These are phyloP conservation scores for Nesoenas mayeri DNA, from an alignment of 2,113 vertebrate species.

Conservation along the genomic window DNA sequence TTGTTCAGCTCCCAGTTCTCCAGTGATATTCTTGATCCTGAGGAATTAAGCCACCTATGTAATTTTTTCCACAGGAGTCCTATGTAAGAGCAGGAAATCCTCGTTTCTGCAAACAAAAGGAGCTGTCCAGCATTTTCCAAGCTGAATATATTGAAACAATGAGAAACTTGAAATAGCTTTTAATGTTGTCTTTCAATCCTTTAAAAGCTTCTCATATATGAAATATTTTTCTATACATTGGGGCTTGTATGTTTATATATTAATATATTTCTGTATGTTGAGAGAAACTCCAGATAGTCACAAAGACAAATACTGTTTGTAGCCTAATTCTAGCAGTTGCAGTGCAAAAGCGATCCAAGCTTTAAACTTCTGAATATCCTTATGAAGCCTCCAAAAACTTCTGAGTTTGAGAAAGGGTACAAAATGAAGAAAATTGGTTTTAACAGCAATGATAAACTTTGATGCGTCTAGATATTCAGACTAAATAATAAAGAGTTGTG, in stretches of 20 bases:
- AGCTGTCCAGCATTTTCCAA: slow-evolving; percentile 56
- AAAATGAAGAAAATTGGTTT: neutral
- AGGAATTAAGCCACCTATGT: neutral
- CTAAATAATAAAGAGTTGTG: neutral
- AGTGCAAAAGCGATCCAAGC: neutral
- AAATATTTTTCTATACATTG: neutral
- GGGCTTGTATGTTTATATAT: neutral
- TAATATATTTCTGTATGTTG: neutral
- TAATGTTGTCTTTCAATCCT: neutral
- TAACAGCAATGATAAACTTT: neutral
- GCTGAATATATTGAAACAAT: neutral
- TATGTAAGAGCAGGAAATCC: neutral
- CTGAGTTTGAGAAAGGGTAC: neutral
- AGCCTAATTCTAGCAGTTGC: neutral
- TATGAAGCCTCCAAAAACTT: neutral
- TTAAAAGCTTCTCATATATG: neutral
- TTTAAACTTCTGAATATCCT: neutral
- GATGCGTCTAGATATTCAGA: neutral
- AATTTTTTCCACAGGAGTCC: neutral
- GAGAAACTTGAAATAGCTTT: neutral
- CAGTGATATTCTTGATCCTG: neutral
- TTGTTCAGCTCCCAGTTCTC: neutral
- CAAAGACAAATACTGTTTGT: neutral
- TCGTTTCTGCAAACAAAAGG: neutral
- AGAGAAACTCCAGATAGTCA: neutral